Percentiles rank a stretch among this genome's conserved stretches.
These are phyloP conservation scores for Malurus cyaneus DNA, from an alignment of 2,113 vertebrate genomes.

Conservation along the genomic window DNA sequence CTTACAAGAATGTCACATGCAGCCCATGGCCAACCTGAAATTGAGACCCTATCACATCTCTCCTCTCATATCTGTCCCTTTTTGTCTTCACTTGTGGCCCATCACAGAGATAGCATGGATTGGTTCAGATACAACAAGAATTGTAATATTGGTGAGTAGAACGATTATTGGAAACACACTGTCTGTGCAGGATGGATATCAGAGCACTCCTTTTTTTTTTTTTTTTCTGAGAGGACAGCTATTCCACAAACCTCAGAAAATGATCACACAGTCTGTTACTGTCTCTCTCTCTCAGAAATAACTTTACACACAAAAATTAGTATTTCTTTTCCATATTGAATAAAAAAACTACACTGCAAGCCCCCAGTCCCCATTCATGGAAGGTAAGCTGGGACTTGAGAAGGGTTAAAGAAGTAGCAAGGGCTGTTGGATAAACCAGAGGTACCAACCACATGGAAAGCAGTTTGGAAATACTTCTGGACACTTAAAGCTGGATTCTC, in stretches of 20 bases:
- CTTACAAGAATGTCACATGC: constrained; percentile 52
- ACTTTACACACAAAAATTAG: not conserved
- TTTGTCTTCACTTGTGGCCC: not conserved
- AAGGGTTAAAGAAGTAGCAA: not conserved
- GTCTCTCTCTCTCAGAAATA: not conserved
- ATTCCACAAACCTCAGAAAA: not conserved
- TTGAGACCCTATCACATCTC: not conserved
- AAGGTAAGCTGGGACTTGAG: not conserved
- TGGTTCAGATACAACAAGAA: not conserved
- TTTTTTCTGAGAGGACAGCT: not conserved
- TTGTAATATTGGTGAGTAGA: not conserved
- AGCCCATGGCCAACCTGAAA: constrained; percentile 8
- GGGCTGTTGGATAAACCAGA: not conserved
- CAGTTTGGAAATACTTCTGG: not conserved
- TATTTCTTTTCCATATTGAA: not conserved
- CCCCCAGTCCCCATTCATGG: too few species aligned
- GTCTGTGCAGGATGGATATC: not conserved
- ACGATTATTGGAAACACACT: not conserved
- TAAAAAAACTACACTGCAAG: not conserved
- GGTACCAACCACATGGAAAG: not conserved
- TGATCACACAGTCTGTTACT: not conserved
- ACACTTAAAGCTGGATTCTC: not conserved
- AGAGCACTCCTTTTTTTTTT: not conserved
- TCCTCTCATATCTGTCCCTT: not conserved
- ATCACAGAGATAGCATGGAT: fast-evolving